A percentile compares a stretch with the other conserved stretches of the same genome.
Evolutionary conservation across 2,113 vertebrate genomes (phyloP).

Genomic region (Prunella himalayana): DNA sequence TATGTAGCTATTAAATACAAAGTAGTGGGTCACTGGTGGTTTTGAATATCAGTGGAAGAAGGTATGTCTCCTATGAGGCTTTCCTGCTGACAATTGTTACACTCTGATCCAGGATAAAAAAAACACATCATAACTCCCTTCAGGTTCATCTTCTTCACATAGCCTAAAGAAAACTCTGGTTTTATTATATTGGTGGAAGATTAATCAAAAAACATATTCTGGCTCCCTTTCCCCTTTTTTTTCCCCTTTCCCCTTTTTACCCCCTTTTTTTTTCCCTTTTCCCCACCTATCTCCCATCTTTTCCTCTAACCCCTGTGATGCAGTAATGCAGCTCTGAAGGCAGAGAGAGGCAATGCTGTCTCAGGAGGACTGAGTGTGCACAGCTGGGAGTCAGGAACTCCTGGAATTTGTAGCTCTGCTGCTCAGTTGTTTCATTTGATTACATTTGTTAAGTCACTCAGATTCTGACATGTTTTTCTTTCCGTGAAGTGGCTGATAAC

Average conservation of each 20-base stretch:
- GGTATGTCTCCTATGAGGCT: not conserved
- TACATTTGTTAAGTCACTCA: not conserved
- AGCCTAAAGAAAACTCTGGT: not conserved
- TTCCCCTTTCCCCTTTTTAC: accelerated
- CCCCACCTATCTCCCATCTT: not conserved
- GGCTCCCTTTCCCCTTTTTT: not conserved
- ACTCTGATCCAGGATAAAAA: not conserved
- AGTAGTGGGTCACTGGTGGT: not conserved
- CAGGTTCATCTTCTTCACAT: not conserved
- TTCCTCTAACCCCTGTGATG: not conserved
- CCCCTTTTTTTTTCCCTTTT: too few species aligned
- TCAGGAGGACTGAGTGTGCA: not conserved
- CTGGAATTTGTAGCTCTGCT: not conserved
- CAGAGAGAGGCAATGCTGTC: not conserved
- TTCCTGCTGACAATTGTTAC: not conserved
- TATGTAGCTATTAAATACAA: not conserved
- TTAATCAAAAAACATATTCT: not conserved
- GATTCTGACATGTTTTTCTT: not conserved
- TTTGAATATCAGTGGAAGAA: not conserved
- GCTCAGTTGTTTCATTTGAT: not conserved
- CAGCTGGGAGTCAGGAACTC: not conserved
- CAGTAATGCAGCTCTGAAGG: not conserved
- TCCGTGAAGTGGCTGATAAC: not conserved
- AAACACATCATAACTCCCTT: not conserved
- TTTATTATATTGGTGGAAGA: not conserved